Evolutionary conservation across 2,888 invertebrate genomes (phyloP).

Genomic region (Cremastinae sp.): DNA sequence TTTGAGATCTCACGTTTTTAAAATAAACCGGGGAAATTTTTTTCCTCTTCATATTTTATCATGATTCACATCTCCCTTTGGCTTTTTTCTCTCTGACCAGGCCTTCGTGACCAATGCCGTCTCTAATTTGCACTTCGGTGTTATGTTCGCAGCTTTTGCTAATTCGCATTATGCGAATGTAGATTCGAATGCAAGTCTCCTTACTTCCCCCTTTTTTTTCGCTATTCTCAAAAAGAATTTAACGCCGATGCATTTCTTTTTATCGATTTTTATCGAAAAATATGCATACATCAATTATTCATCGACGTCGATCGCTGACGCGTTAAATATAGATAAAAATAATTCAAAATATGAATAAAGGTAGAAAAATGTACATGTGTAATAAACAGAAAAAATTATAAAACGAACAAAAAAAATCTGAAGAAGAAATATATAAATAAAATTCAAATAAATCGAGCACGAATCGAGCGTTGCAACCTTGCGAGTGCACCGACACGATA

Average conservation of each 20-base stretch:
- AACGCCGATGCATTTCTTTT: no score
- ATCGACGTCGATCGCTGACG: no score
- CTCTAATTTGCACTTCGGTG: conserved; percentile 47
- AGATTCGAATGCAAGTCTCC: conserved; percentile 6
- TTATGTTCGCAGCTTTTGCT: conserved; percentile 39
- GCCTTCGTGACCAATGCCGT: conserved; percentile 40
- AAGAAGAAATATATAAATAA: not conserved
- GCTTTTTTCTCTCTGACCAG: not conserved
- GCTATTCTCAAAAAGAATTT: conserved; percentile 14
- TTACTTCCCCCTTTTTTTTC: conserved; percentile 7
- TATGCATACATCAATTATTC: no score
- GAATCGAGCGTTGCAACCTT: conserved; percentile 14
- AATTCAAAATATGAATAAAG: no score
- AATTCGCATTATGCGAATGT: conserved; percentile 25
- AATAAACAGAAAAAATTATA: not conserved
- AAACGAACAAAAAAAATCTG: not conserved
- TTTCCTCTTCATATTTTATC: not conserved
- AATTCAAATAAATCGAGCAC: not conserved
- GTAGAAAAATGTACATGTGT: no score
- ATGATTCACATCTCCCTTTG: not conserved
- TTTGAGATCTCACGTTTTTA: not conserved
- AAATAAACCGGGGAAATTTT: conserved; percentile 14
- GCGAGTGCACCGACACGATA: conserved; percentile 22
- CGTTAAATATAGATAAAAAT: no score
- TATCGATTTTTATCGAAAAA: no score